A percentile compares a stretch with the other conserved stretches of the same genome.
Conservation (phyloP, 2,113 vertebrate genomes). For the Gambusia affinis region DNA sequence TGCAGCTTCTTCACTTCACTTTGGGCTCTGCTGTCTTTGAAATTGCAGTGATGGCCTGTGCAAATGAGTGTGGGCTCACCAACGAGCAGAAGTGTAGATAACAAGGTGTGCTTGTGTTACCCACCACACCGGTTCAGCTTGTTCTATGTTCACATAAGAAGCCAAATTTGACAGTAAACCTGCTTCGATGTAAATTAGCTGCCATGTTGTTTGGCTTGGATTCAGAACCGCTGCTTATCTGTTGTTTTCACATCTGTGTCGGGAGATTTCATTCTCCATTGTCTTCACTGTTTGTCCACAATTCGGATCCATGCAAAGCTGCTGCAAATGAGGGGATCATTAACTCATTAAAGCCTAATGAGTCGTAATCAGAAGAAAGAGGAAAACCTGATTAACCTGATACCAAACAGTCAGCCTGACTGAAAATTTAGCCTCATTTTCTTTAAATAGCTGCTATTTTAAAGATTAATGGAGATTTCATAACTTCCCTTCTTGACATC, state of each 20-base stretch:
- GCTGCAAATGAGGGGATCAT: neutral
- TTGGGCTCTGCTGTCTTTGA: neutral
- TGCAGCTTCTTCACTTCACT: neutral
- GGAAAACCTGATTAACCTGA: neutral
- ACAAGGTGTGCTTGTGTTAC: neutral
- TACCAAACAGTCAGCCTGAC: no score
- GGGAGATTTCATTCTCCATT: neutral
- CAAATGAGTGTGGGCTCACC: neutral
- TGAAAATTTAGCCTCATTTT: neutral
- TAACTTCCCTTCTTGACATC: neutral
- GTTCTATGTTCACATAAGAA: neutral
- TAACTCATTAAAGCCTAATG: neutral
- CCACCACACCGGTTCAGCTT: neutral
- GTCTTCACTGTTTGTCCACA: neutral
- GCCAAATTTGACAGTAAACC: neutral
- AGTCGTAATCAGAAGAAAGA: neutral
- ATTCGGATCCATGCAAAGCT: neutral
- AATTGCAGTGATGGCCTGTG: neutral
- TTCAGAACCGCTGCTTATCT: neutral
- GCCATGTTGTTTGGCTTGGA: neutral
- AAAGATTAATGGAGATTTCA: constrained; percentile 2
- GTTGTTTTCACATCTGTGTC: neutral
- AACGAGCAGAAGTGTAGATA: neutral
- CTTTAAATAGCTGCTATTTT: neutral
- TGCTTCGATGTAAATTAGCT: neutral